Conservation (phyloP, 2,797 vertebrate genomes). For the Strix occidentalis region DNA sequence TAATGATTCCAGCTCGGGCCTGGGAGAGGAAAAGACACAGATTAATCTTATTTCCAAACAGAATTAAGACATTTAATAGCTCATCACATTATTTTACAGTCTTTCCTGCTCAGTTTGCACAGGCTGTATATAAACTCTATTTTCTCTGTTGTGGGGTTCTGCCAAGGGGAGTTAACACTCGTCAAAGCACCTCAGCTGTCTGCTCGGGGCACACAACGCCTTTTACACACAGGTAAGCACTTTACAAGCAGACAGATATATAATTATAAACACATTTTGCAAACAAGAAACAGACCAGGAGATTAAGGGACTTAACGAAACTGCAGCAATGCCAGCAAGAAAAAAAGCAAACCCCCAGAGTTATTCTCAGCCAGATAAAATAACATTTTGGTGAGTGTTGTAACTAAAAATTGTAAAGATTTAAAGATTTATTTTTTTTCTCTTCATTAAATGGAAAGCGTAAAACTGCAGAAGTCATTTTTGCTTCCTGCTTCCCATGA, state of each 20-base stretch:
- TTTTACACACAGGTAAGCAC: neutral
- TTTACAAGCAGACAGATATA: neutral
- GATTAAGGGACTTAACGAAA: neutral
- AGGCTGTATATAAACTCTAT: neutral
- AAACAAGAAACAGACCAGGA: neutral
- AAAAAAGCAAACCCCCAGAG: neutral
- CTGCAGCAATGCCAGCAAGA: neutral
- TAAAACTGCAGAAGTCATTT: neutral
- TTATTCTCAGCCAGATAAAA: neutral
- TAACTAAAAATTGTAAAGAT: neutral
- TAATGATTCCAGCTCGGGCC: constrained; percentile 97
- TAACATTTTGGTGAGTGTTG: too few species aligned
- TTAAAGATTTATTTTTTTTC: neutral
- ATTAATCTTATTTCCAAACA: constrained; percentile 32
- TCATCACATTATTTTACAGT: neutral
- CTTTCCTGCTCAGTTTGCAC: neutral
- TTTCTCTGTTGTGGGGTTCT: neutral
- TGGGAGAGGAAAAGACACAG: constrained; percentile 70
- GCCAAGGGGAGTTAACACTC: neutral
- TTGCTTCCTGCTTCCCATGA: neutral
- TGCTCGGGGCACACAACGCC: neutral
- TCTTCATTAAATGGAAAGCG: neutral
- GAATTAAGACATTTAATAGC: neutral
- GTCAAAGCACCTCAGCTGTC: neutral
- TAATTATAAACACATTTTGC: neutral